Conservation (phyloP, 2,113 vertebrate species). For the Furnarius figulus region DNA sequence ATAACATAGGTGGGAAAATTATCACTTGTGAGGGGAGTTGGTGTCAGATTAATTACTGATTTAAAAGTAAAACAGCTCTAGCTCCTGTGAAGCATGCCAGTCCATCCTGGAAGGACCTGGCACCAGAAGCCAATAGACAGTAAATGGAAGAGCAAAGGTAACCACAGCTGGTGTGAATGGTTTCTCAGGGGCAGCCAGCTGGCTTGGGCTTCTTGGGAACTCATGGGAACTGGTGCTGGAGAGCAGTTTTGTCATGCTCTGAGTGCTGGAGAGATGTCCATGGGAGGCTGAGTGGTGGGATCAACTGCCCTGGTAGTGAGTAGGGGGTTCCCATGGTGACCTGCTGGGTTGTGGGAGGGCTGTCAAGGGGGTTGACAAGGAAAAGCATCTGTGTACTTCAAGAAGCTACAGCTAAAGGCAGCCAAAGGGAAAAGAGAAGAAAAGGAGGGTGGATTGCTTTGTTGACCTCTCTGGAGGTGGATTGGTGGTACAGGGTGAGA, state of each 20-base stretch:
- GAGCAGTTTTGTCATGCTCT: not conserved
- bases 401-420: not conserved
- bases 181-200: not conserved
- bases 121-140: not conserved
- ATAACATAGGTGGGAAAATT: not conserved
- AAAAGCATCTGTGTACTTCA: not conserved
- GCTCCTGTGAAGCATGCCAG: not conserved
- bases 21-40: not conserved
- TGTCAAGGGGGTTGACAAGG: accelerated
- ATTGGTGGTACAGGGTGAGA: not conserved
- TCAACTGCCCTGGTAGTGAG: not conserved
- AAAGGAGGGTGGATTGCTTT: accelerated
- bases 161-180: not conserved
- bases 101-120: not conserved
- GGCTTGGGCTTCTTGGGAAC: not conserved
- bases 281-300: too few relatives aligned
- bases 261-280: not conserved
- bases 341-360: too few relatives aligned
- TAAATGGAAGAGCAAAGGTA: not conserved
- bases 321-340: accelerated
- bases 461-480: not conserved
- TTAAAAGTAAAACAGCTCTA: not conserved
- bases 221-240: not conserved
- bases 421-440: accelerated
- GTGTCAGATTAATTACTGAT: not conserved